These are phyloP conservation scores for Paramuricea clavata DNA, from an alignment of 92 coral and sea anemone species.

Conservation along the genomic window DNA sequence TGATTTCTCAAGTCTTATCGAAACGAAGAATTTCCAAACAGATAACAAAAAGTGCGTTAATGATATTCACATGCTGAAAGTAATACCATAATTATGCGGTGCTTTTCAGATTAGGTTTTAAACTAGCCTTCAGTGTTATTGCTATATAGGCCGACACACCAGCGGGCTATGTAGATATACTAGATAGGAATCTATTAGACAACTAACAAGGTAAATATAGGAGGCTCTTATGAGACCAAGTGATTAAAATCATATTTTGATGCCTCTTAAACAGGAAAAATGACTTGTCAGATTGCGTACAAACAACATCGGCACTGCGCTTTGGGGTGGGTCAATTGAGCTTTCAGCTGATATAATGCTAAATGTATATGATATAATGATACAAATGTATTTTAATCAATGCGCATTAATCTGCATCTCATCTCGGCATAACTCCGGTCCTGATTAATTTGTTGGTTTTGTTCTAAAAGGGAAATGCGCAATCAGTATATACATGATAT, in stretches of 20 bases:
- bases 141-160: not conserved
- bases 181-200: constrained; percentile 6
- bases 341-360: no score
- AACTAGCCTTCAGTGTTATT: not conserved
- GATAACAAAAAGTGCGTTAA: not conserved
- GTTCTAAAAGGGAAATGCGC: not conserved
- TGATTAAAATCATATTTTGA: constrained; percentile 5
- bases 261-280: not conserved
- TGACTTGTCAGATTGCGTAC: not conserved
- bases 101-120: not conserved
- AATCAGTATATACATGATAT: not conserved
- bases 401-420: not conserved
- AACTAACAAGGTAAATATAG: not conserved
- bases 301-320: not conserved
- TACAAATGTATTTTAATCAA: not conserved
- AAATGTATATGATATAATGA: no score
- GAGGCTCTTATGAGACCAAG: not conserved
- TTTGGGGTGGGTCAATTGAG: not conserved
- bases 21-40: not conserved
- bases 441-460: not conserved
- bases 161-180: not conserved
- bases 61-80: not conserved
- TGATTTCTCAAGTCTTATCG: not conserved
- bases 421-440: not conserved
- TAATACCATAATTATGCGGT: not conserved